A percentile compares a stretch with the other conserved stretches of the same genome.
These are phyloP conservation scores for Drosophila punjabiensis DNA, from an alignment of 1,140 invertebrate species.

Conservation along the genomic window DNA sequence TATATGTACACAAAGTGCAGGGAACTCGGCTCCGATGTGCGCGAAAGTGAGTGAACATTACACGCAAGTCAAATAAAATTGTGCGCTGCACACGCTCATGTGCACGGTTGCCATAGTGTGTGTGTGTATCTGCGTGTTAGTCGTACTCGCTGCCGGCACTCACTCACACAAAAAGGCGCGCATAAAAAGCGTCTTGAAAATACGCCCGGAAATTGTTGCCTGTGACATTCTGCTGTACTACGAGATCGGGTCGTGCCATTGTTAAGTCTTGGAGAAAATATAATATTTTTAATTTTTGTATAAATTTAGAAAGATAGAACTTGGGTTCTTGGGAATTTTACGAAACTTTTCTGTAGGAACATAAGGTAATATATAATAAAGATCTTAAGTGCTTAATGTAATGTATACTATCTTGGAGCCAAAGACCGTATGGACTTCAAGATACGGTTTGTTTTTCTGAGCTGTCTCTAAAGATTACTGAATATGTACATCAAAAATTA, in stretches of 20 bases:
- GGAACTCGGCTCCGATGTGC: conserved; percentile 29
- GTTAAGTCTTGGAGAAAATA: no score
- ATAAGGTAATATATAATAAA: no score
- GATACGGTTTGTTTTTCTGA: no score
- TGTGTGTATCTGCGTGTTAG: conserved; percentile 3
- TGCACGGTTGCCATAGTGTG: conserved; percentile 3
- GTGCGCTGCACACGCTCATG: conserved; percentile 41
- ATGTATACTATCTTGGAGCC: neutral
- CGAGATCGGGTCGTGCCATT: neutral
- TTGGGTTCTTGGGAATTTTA: neutral
- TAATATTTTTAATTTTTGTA: neutral
- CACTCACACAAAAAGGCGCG: conserved; percentile 69
- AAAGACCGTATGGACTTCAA: neutral
- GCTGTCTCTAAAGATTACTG: no score
- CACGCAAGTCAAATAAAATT: conserved; percentile 80
- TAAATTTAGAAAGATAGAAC: neutral
- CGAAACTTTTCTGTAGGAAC: no score
- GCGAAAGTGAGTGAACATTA: conserved; percentile 65
- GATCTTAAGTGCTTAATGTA: no score
- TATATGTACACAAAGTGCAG: conserved; percentile 2
- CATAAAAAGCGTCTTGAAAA: conserved; percentile 79
- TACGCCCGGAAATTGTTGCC: conserved; percentile 78
- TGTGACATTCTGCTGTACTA: conserved; percentile 60
- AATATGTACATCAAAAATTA: no score
- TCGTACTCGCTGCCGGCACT: conserved; percentile 47